Percentiles rank a stretch among this genome's conserved stretches.
Conservation (phyloP, 1,140 invertebrate genomes). For the Tetramorium simillimum region DNA sequence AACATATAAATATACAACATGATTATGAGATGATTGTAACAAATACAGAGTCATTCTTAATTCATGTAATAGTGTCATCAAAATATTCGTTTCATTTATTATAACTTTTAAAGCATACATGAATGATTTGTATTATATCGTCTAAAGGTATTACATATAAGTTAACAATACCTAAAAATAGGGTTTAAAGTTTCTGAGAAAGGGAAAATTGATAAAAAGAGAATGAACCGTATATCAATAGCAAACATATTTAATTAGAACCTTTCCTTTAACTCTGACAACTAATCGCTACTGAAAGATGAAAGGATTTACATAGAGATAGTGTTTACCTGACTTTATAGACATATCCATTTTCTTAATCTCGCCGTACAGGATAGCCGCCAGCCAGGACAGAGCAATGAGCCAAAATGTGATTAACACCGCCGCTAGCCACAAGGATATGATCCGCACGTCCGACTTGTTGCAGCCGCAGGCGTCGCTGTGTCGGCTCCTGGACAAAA, state of each 20-base stretch:
- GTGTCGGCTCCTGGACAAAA: constrained; percentile 70
- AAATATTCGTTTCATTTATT: neutral
- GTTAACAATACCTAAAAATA: neutral
- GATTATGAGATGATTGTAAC: constrained; percentile 6
- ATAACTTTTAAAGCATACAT: neutral
- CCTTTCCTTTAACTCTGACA: constrained; percentile 35
- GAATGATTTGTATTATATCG: neutral
- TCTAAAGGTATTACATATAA: too few species aligned
- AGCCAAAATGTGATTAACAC: constrained; percentile 84
- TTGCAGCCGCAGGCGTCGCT: constrained; percentile 75
- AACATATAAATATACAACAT: neutral
- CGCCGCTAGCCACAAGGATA: constrained; percentile 80
- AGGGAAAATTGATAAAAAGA: neutral
- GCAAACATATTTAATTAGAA: constrained; percentile 44
- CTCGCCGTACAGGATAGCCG: constrained; percentile 84
- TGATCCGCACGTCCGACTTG: constrained; percentile 75
- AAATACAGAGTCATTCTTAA: neutral
- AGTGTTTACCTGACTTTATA: constrained; percentile 83
- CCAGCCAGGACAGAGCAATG: constrained; percentile 83
- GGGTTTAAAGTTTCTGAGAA: neutral
- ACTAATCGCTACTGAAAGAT: neutral
- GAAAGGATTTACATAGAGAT: neutral
- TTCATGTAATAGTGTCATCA: neutral
- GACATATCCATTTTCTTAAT: constrained; percentile 83
- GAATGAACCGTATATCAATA: neutral